phyloP scores from a whole-genome alignment of 2,888 invertebrate species.

The Drosophila birchii region DNA sequence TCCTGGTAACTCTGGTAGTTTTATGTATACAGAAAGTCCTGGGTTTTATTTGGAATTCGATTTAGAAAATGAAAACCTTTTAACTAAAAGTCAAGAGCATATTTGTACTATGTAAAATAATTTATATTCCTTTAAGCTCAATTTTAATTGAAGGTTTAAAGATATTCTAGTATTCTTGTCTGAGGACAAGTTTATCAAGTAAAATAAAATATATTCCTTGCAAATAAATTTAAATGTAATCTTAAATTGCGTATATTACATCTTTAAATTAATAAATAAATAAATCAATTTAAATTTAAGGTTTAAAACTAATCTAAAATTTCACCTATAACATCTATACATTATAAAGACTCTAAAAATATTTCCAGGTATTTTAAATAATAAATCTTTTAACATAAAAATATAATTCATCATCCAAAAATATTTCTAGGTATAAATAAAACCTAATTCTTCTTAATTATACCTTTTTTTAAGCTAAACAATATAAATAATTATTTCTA shows the following conservation, averaged over 20 bases:
- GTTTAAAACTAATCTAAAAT: background rate
- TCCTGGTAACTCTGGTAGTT: background rate
- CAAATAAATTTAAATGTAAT: background rate
- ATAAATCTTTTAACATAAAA: no score
- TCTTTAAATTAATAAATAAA: background rate
- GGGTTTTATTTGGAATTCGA: no score
- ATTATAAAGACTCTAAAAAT: background rate
- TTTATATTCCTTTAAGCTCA: background rate
- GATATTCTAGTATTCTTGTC: background rate
- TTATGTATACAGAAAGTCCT: background rate
- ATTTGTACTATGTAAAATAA: background rate
- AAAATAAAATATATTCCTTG: background rate
- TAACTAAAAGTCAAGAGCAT: background rate
- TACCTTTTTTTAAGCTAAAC: background rate
- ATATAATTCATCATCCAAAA: no score
- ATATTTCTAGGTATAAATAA: background rate
- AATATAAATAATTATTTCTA: background rate
- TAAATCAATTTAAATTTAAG: background rate
- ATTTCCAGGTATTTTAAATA: background rate
- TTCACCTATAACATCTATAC: background rate
- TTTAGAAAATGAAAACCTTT: no score
- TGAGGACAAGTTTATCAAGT: background rate
- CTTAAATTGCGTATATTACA: background rate
- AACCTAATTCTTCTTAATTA: no score
- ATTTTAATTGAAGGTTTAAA: background rate